Base-by-base conservation (phyloP, 2,797 vertebrate species). In the Danio kyathit region DNA sequence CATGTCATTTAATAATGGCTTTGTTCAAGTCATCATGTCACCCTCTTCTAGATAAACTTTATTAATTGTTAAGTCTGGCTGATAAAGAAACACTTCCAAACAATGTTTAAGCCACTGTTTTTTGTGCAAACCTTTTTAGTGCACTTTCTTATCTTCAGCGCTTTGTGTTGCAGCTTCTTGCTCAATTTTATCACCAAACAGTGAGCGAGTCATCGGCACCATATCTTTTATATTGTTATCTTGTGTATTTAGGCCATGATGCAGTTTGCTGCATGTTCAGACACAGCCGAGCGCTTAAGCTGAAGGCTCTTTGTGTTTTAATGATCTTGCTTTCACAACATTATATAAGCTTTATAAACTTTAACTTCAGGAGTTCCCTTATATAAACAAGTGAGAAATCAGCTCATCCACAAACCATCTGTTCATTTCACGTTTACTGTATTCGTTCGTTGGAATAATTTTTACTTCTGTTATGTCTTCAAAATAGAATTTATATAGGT, bases 141-240 rank as follows among this genome's bases (percentile, higher is more conserved):
- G n/a, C n/a, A n/a, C n/a, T n/a, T n/a, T n/a, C n/a, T n/a, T 67
- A 72, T 65, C 14, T 38, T 57, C 8, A 66, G 10, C 43, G 48
- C 21, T 51, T 38, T 5, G 19, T 75, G 40, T 79, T 44, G 16
- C 38, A 77, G 43, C 10, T 8, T 12, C 41, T 21, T 44, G 14
- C 44, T 79, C 40, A 49, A 6, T 41, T 63, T 67, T 38, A 38
- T 43, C 75, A 79, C 82, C 81, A 82, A 78, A 76, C 49, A 76
- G 44, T 69, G 63, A 63, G 40, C 80, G 64, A 83, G 60, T 83
- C 64, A 83, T 80, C 57, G 7, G 19, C 17, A 51, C 16, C 29
- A 60, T 65, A 54, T 64, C 48, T 65, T 75, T 77, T 66, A 57
- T 74, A 70, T 59, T 16, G 43, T 48, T 46, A 40, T 80, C 69